A percentile compares a stretch with the other conserved stretches of the same genome.
Evolutionary conservation across 2,797 vertebrate species (phyloP).

Genomic region (Buceros bicornis): DNA sequence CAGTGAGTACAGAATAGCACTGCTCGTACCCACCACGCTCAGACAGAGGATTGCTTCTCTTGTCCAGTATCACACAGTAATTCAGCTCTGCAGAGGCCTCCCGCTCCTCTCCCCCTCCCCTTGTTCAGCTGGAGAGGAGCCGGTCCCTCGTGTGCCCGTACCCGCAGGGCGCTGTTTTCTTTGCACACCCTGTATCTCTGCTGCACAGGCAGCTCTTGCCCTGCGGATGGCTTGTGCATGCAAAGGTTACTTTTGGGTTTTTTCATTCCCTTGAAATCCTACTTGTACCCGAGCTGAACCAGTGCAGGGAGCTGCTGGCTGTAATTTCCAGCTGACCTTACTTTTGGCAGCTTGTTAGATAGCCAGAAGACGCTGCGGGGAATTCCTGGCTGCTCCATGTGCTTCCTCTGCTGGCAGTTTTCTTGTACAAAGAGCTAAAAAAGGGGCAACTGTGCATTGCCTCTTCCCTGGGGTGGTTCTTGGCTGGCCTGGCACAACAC

Average conservation of each 20-base stretch:
- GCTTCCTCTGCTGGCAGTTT: conserved; percentile 36
- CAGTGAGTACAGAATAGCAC: background rate
- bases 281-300: conserved; percentile 6
- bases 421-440: background rate
- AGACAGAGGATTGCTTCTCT: conserved; percentile 40
- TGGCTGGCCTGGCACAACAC: background rate
- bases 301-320: background rate
- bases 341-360: conserved; percentile 25
- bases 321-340: conserved; percentile 54
- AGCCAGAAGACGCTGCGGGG: background rate
- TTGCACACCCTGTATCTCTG: background rate
- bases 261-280: background rate
- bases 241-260: background rate
- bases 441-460: conserved; percentile 41
- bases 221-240: background rate
- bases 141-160: background rate
- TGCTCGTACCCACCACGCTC: background rate
- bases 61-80: conserved; percentile 4
- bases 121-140: background rate
- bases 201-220: background rate
- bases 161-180: background rate
- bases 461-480: conserved; percentile 2
- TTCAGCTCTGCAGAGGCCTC: background rate
- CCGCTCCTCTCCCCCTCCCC: background rate
- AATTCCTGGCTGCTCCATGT: conserved; percentile 8